Base-by-base conservation (phyloP, 1,140 invertebrate species). In the Meteorus sp. region DNA sequence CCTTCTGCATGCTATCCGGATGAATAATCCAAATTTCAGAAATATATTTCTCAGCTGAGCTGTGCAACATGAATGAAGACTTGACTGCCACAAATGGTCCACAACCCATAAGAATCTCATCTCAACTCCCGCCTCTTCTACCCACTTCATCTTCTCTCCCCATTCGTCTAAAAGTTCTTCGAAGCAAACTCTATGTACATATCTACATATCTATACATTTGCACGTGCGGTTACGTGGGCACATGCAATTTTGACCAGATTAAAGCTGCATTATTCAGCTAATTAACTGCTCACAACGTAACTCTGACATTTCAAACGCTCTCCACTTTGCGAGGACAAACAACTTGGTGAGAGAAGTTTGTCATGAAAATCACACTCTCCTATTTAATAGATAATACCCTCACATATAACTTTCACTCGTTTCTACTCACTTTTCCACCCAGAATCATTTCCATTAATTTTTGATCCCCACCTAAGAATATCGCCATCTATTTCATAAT, bases 221-320 rank as follows among this genome's bases (percentile, higher is more conserved):
- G n/a, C n/a, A n/a, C n/a, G n/a, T n/a, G 31, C 25, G 29, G 39
- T 60, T 48, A 7, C 59, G 54, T 72, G 61, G 62, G 67, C 69
- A 60, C 67, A 75, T 77, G 69, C 73, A 77, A 76, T 73, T 76
- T 75, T 74, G 64, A 77, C 70, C 71, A 73, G 74, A 76, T 77
- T 77, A 77, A 69, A 65, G 64, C 63, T 77, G 70, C 70, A 77
- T 76, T 77, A 77, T 77, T 77, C 67, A 77, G 72, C 65, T 76
- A 76, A 77, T 77, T 77, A 75, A 73, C 71, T 66, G 59, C 62
- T 60, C 58, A 64, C 55, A 66, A 71, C 61, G 64, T 57, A 67
- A 56, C 63, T 60, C 22, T 33, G 48, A 35, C 48, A 53, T 59
- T 63, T 58, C 45, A 47, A 27, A 52, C 53, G 27, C 52, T 48